phyloP scores from a whole-genome alignment of 37 sponge, comb jelly and placozoan species.

The Hexactinellida sp. region DNA sequence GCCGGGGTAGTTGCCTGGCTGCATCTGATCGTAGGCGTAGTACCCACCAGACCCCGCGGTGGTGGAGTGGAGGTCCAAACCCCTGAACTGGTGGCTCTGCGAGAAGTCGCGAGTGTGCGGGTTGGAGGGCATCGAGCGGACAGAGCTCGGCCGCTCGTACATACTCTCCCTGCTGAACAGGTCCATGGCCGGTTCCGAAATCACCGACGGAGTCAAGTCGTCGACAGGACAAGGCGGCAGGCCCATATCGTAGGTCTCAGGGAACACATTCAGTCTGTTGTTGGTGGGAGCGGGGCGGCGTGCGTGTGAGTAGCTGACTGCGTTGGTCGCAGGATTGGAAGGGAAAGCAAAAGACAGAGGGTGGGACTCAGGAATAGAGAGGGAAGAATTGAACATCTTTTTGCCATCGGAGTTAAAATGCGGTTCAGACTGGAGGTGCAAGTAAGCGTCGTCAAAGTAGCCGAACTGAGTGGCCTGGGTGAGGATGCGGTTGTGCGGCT shows the following conservation, averaged over 20 bases:
- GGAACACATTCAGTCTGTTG: neutral
- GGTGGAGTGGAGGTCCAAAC: neutral
- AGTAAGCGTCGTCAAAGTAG: constrained; percentile 1
- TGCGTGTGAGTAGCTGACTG: neutral
- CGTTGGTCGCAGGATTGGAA: neutral
- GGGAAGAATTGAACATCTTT: constrained; percentile 12
- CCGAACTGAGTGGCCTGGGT: neutral
- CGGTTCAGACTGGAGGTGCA: neutral
- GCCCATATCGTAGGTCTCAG: neutral
- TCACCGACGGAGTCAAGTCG: neutral
- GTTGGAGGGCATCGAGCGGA: neutral
- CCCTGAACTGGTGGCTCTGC: neutral
- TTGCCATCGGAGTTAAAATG: neutral
- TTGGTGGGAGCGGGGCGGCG: neutral
- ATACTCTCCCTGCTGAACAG: neutral
- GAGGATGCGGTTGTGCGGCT: neutral
- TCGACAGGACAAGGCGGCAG: neutral
- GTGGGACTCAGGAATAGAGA: neutral
- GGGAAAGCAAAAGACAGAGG: neutral
- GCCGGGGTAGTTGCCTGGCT: neutral
- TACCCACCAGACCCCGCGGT: neutral
- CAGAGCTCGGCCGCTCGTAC: neutral
- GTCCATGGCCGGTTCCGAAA: neutral
- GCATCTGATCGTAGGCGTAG: neutral
- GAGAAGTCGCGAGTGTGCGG: neutral